Percentiles rank a stretch among this genome's conserved stretches.
Evolutionary conservation across 2,113 vertebrate genomes (phyloP).

Genomic region (Leptobrachium leishanense): DNA sequence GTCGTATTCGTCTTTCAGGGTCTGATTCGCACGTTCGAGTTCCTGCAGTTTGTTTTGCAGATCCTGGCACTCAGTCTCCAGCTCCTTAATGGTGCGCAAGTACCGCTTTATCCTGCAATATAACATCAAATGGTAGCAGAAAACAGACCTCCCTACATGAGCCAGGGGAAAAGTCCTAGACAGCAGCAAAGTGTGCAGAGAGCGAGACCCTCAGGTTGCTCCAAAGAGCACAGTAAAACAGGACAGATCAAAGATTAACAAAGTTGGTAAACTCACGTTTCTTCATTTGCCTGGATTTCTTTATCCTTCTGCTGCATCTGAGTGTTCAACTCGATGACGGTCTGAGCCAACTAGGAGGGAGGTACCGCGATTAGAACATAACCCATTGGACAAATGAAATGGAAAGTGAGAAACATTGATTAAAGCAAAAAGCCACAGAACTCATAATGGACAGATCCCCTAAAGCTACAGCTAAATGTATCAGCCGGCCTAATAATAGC

Average conservation of each 20-base stretch:
- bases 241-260: no score
- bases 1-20: constrained; percentile 94
- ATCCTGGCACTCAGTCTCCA: constrained; percentile 87
- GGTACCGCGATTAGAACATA: constrained; percentile 38
- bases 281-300: constrained; percentile 91
- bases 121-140: neutral
- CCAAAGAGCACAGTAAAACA: neutral
- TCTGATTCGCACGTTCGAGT: constrained; percentile 91
- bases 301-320: constrained; percentile 93
- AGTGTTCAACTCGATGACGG: constrained; percentile 93
- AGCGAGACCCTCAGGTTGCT: no score
- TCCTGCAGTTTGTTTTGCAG: constrained; percentile 82
- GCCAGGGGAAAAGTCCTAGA: neutral
- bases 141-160: neutral
- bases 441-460: neutral
- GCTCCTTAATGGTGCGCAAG: constrained; percentile 78
- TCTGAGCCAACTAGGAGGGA: constrained; percentile 83
- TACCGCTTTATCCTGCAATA: constrained; percentile 83
- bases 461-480: constrained; percentile 13
- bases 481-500: neutral
- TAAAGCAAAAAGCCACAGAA: no score
- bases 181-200: neutral
- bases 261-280: constrained; percentile 74
- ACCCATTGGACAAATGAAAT: neutral
- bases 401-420: no score